Base-by-base conservation (phyloP, 1,140 invertebrate genomes). In the Plectrocnemia conspersa region DNA sequence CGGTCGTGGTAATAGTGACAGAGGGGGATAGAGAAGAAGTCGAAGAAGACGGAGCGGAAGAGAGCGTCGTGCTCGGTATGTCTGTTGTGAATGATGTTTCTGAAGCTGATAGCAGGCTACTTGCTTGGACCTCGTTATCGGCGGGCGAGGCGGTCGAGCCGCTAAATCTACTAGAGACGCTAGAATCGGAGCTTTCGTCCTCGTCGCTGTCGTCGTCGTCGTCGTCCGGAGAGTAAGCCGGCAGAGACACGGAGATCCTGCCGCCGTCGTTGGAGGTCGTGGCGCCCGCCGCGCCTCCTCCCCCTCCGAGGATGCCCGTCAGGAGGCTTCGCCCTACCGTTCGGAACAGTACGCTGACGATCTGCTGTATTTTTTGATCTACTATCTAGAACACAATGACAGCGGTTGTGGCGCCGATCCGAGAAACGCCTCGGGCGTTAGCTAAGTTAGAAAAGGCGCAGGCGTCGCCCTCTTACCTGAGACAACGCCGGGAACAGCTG, bases 281-380 rank as follows among this genome's bases (percentile, higher is more conserved):
- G 60, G 72, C 62, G 35, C 66, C 59, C 59, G 66, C 58, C 52
- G 54, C 63, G 19, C 65, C 68, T 32, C 66, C 70, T 19, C 63
- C 66, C 18, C 68, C 70, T 27, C 76, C 76, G 29, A 82, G 69
- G 54, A 77, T 72, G 54, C 71, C 72, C 21, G 78, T 74, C 44
- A 87, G 74, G 19, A 86, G 65, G 27, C 80, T 72, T 13, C 84
- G 82, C 9, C 85, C 85, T 63, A 87, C 72, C 21, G 80, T 71
- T 60, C 80, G 79, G 66, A 88, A 77, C 61, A 87, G 64, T 65
- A 81, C 75, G 63, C 81, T 75, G 56, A 82, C 79, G 66, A 88
- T 79, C 68, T 77, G 71, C 75, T 86, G 85, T 68, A 86, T 82
- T 73, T 84, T 85, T 68, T 82, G 74, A 78, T 87, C 84, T 74